These are phyloP conservation scores for Phragmatobia fuliginosa DNA, from an alignment of 2,888 invertebrate species.

Conservation along the genomic window DNA sequence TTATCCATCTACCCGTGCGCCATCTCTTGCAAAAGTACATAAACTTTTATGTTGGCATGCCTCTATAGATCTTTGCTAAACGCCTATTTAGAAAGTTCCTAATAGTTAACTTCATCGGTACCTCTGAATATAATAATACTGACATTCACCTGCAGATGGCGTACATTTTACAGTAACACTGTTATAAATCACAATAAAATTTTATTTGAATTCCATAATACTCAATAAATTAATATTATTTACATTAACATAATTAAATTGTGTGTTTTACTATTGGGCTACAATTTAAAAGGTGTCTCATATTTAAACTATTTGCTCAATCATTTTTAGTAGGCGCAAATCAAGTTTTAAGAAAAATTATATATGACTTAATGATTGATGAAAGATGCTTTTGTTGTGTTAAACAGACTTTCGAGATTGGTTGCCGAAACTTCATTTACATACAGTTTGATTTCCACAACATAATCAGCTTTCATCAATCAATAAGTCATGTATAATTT, in stretches of 20 bases:
- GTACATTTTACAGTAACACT: neutral
- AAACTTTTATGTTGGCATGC: neutral
- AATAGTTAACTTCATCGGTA: neutral
- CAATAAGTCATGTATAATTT: neutral
- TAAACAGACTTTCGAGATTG: neutral
- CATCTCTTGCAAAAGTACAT: constrained; percentile 5
- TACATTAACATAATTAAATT: neutral
- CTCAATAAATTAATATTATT: neutral
- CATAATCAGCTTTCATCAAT: neutral
- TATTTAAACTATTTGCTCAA: neutral
- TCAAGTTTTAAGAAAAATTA: neutral
- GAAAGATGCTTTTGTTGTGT: neutral
- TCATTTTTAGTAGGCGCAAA: constrained; percentile 1
- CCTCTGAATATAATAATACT: neutral
- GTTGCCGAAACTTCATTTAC: neutral
- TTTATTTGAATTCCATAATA: neutral
- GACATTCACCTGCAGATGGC: neutral
- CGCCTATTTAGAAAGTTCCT: neutral
- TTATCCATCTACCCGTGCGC: neutral
- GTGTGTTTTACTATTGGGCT: neutral
- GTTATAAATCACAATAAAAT: neutral
- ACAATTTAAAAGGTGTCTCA: neutral
- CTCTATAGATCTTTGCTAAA: neutral
- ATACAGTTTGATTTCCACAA: too few species aligned
- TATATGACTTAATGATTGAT: neutral